phyloP scores from a whole-genome alignment of 2,888 invertebrate species.

The Hesperia comma region DNA sequence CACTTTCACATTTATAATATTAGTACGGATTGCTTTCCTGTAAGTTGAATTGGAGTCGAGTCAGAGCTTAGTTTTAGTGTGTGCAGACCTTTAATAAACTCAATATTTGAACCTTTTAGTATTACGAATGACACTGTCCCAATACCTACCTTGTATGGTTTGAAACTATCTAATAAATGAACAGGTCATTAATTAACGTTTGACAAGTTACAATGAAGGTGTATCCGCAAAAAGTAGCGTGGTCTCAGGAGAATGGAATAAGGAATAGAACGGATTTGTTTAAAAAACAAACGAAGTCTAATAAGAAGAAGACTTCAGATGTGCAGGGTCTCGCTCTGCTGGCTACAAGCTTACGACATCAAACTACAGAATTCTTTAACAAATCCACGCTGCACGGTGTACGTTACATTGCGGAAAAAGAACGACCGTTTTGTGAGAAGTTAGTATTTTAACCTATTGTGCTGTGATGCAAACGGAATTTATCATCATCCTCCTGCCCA shows the following conservation, averaged over 20 bases:
- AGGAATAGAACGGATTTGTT: constrained; percentile 41
- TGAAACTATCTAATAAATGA: no score
- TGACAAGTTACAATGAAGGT: constrained; percentile 58
- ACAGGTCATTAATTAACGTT: no score
- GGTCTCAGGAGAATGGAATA: constrained; percentile 8
- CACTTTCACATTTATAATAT: no score
- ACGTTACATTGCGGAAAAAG: constrained; percentile 89
- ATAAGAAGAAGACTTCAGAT: constrained; percentile 46
- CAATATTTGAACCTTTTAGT: constrained; percentile 5
- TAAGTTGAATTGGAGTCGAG: no score
- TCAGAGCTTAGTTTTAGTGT: no score
- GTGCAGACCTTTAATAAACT: constrained; percentile 34
- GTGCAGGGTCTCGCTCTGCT: constrained; percentile 70
- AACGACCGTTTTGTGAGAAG: constrained; percentile 91
- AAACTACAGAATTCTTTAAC: constrained; percentile 89
- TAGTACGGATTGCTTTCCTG: no score
- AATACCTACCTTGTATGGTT: no score
- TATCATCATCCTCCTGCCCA: no score
- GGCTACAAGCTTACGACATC: constrained; percentile 87
- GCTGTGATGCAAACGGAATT: neutral
- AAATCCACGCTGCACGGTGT: constrained; percentile 92
- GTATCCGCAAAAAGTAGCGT: constrained; percentile 54
- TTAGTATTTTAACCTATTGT: constrained; percentile 59
- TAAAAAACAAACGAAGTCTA: constrained; percentile 35
- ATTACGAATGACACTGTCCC: no score